A percentile compares a stretch with the other conserved stretches of the same genome.
Conservation (phyloP, 2,113 vertebrate species). For the Prunella fulvescens region DNA sequence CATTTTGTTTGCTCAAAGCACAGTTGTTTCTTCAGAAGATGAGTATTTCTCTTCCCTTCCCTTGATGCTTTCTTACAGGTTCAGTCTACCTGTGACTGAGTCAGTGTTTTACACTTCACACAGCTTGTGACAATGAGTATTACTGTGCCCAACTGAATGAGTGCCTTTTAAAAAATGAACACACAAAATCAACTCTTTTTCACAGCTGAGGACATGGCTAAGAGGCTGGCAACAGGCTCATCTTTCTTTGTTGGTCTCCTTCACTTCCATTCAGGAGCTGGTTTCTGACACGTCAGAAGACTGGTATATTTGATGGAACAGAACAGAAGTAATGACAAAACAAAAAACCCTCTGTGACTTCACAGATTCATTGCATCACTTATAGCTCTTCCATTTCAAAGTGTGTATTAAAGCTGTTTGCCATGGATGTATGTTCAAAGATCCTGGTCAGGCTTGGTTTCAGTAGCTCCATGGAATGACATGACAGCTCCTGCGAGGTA, state of each 20-base stretch:
- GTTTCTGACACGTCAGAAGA: background rate
- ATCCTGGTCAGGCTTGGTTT: slow-evolving; percentile 75
- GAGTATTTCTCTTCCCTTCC: background rate
- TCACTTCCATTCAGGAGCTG: background rate
- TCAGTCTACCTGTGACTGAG: background rate
- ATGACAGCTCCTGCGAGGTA: slow-evolving; percentile 63
- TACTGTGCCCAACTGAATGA: background rate
- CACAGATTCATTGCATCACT: background rate
- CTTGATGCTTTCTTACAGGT: background rate
- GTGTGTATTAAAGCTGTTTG: slow-evolving; percentile 77
- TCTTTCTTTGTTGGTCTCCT: background rate
- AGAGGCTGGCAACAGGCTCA: background rate
- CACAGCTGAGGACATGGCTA: background rate
- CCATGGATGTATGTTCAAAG: slow-evolving; percentile 72
- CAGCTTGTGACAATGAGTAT: background rate
- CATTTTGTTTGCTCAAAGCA: slow-evolving; percentile 28
- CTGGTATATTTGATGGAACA: background rate
- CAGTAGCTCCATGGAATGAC: slow-evolving; percentile 75
- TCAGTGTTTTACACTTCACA: background rate
- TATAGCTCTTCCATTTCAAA: slow-evolving; percentile 88
- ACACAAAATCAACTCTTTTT: background rate
- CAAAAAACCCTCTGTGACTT: background rate
- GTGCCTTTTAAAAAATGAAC: background rate
- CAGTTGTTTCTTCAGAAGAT: background rate
- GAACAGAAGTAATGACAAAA: background rate